Evolutionary conservation across 2,113 vertebrate genomes (phyloP).

Genomic region (Salvelinus alpinus): DNA sequence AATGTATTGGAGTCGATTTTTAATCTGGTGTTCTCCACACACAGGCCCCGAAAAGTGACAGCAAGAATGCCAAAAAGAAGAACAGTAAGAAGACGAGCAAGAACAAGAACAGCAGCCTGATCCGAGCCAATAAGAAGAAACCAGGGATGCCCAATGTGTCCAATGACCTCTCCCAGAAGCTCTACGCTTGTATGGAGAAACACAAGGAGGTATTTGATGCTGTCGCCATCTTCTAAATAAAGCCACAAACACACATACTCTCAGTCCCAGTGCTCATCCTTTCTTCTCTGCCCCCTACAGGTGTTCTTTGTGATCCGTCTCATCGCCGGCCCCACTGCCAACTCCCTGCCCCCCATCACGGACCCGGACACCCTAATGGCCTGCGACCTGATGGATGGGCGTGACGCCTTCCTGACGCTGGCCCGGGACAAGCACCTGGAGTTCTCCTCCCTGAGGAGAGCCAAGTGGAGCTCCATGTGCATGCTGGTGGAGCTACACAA

Average conservation of each 20-base stretch:
- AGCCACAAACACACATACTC: not conserved
- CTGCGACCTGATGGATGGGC: constrained; percentile 97
- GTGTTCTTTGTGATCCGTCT: constrained; percentile 98
- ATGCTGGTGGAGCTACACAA: constrained; percentile 98
- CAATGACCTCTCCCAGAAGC: constrained; percentile 95
- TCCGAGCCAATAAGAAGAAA: constrained; percentile 96
- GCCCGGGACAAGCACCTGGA: constrained; percentile 97
- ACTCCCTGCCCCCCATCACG: constrained; percentile 89
- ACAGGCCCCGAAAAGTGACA: constrained; percentile 92
- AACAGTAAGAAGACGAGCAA: constrained; percentile 99
- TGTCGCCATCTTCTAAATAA: not conserved
- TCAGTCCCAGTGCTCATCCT: not conserved
- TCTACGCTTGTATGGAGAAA: constrained; percentile 98
- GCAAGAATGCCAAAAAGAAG: constrained; percentile 99
- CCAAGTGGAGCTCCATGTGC: constrained; percentile 96
- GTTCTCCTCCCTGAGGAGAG: constrained; percentile 91
- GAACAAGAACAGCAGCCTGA: constrained; percentile 95
- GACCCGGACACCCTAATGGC: constrained; percentile 92
- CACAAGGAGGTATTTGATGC: constrained; percentile 88
- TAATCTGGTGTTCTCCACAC: not conserved
- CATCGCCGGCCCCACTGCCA: constrained; percentile 90
- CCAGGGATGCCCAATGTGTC: constrained; percentile 96
- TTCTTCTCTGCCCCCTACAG: constrained; percentile 56
- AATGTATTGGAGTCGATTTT: not conserved
- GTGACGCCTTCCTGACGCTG: constrained; percentile 95